These are phyloP conservation scores for Virgularia gustaviana DNA, from an alignment of 92 coral and sea anemone species.

Conservation along the genomic window DNA sequence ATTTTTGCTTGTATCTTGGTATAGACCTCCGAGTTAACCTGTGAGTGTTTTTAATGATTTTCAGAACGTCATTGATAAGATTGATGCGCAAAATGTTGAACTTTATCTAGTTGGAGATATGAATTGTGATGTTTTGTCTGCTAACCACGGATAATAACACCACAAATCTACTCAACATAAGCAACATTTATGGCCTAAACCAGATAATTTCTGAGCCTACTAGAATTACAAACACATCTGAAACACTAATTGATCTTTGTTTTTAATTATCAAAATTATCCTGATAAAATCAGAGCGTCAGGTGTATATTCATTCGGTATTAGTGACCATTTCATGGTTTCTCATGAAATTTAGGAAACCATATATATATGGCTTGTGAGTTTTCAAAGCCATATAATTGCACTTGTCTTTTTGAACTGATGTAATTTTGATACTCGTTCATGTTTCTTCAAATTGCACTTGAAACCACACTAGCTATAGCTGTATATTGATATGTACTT, in stretches of 20 bases:
- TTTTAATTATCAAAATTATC: slow-evolving; percentile 42
- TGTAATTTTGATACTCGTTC: too few species aligned
- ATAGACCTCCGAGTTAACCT: slow-evolving; percentile 13
- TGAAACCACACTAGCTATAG: too few species aligned
- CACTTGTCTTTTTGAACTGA: too few species aligned
- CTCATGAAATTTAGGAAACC: too few species aligned
- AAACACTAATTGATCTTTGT: slow-evolving; percentile 48
- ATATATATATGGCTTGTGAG: too few species aligned
- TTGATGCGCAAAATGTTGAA: background rate
- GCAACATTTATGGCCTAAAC: slow-evolving; percentile 53
- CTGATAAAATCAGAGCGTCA: slow-evolving; percentile 42
- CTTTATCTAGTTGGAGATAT: slow-evolving; percentile 1
- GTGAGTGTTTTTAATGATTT: background rate
- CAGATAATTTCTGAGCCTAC: slow-evolving; percentile 55
- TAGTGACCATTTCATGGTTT: slow-evolving; percentile 40
- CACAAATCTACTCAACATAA: slow-evolving; percentile 23
- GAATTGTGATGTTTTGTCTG: background rate
- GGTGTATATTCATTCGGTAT: slow-evolving; percentile 45
- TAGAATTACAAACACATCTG: slow-evolving; percentile 40
- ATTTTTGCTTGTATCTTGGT: slow-evolving; percentile 11
- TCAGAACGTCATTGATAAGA: background rate
- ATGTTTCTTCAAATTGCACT: too few species aligned
- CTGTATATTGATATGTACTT: too few species aligned
- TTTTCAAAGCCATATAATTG: too few species aligned
- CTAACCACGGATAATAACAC: slow-evolving; percentile 34